These are phyloP conservation scores for Drosophila nigricruria DNA, from an alignment of 2,888 invertebrate genomes.

Conservation along the genomic window DNA sequence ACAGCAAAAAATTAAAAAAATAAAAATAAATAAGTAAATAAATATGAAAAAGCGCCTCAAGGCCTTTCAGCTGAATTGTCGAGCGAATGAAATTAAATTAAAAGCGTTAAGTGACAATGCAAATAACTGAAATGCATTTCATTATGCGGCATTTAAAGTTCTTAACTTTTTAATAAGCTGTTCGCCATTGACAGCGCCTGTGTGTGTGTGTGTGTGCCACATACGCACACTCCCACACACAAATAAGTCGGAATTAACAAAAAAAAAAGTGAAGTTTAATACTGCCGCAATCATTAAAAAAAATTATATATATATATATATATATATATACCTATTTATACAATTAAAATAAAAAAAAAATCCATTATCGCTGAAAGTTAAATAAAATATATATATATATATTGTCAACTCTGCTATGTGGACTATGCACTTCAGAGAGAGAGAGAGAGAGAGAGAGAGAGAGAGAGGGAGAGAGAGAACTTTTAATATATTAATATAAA, in stretches of 20 bases:
- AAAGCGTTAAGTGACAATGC: slow-evolving; percentile 63
- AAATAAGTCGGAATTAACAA: slow-evolving; percentile 34
- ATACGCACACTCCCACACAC: slow-evolving; percentile 2
- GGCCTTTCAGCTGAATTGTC: slow-evolving; percentile 35
- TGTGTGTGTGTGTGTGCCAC: slow-evolving; percentile 19
- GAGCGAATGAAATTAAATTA: slow-evolving; percentile 61
- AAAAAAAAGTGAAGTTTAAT: slow-evolving; percentile 30
- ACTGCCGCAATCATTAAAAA: slow-evolving; percentile 27
- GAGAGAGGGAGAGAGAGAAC: not conserved
- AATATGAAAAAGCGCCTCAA: slow-evolving; percentile 36
- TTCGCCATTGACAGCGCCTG: slow-evolving; percentile 20
- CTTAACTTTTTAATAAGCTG: slow-evolving; percentile 74
- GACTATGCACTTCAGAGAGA: slow-evolving; percentile 4
- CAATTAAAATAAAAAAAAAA: slow-evolving; percentile 35
- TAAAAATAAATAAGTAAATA: slow-evolving; percentile 10
- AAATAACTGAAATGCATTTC: slow-evolving; percentile 68
- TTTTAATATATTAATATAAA: slow-evolving; percentile 15
- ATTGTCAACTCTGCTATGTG: slow-evolving; percentile 6
- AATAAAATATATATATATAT: not conserved
- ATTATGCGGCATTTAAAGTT: slow-evolving; percentile 67
- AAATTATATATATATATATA: not conserved
- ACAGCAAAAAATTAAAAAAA: not conserved
- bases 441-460: not conserved
- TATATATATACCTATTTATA: slow-evolving; percentile 17
- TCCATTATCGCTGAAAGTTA: slow-evolving; percentile 15